Evolutionary conservation across 2,113 vertebrate species (phyloP).

Genomic region (Erythrolamprus reginae): DNA sequence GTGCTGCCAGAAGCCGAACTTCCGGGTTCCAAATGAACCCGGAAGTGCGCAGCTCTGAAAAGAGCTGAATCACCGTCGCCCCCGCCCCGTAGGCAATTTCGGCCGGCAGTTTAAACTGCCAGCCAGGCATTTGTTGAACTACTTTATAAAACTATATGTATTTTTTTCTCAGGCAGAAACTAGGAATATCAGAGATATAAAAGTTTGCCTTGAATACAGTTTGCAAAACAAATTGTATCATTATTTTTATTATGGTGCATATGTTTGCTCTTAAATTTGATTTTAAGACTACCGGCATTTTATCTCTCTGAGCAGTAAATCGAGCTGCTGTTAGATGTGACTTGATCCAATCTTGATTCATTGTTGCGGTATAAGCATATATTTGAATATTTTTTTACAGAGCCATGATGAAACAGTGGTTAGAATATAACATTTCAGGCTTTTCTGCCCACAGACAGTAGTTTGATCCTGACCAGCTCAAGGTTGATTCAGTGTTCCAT

Average conservation of each 20-base stretch:
- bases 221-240: constrained; percentile 78
- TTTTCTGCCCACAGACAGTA: no score
- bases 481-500: no score
- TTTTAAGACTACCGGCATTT: neutral
- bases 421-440: neutral
- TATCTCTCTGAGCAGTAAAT: neutral
- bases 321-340: neutral
- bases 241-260: constrained; percentile 73
- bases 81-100: no score
- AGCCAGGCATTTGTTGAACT: neutral
- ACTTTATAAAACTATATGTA: neutral
- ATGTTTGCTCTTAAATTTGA: constrained; percentile 10
- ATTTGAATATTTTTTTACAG: no score
- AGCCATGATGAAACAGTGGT: no score
- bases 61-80: no score
- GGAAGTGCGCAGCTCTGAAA: no score
- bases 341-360: neutral
- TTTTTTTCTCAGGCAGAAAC: constrained; percentile 78
- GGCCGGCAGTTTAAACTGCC: no score
- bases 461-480: no score
- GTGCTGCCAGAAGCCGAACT: no score
- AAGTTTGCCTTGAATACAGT: constrained; percentile 85
- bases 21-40: no score
- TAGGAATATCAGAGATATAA: constrained; percentile 83
- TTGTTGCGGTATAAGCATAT: neutral